phyloP scores from a whole-genome alignment of 2,113 vertebrate genomes.

The Poeciliopsis occidentalis region DNA sequence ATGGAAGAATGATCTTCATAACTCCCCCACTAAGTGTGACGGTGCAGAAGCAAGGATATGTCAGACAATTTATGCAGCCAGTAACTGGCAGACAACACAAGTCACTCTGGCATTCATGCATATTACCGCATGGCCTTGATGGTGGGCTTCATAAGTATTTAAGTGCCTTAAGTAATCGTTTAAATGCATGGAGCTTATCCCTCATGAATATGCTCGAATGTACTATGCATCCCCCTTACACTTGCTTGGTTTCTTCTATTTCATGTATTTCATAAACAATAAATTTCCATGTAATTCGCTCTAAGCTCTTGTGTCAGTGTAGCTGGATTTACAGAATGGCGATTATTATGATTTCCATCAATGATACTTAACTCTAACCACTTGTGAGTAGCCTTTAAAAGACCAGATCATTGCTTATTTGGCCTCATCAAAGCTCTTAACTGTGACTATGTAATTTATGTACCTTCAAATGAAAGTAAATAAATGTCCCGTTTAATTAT shows the following conservation, averaged over 20 bases:
- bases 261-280: slow-evolving; percentile 47
- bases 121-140: slow-evolving; percentile 59
- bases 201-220: slow-evolving; percentile 58
- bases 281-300: slow-evolving; percentile 43
- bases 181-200: slow-evolving; percentile 76
- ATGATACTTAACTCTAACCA: slow-evolving; percentile 19
- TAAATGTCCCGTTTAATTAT: neutral
- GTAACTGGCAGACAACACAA: slow-evolving; percentile 60
- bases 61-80: slow-evolving; percentile 69
- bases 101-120: slow-evolving; percentile 53
- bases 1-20: slow-evolving; percentile 70
- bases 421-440: neutral
- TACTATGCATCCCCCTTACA: slow-evolving; percentile 43
- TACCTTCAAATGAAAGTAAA: neutral
- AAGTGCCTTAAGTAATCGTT: slow-evolving; percentile 72
- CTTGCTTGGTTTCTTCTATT: slow-evolving; percentile 42
- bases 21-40: slow-evolving; percentile 61
- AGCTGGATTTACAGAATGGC: slow-evolving; percentile 31
- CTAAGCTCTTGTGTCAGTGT: slow-evolving; percentile 32
- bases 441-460: neutral
- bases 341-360: slow-evolving; percentile 28
- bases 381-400: neutral
- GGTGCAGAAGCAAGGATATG: slow-evolving; percentile 62
- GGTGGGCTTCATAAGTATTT: slow-evolving; percentile 54
- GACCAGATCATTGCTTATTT: neutral